A percentile compares a stretch with the other conserved stretches of the same genome.
Evolutionary conservation across 1,140 invertebrate species (phyloP).

Genomic region (Plectrocnemia conspersa): DNA sequence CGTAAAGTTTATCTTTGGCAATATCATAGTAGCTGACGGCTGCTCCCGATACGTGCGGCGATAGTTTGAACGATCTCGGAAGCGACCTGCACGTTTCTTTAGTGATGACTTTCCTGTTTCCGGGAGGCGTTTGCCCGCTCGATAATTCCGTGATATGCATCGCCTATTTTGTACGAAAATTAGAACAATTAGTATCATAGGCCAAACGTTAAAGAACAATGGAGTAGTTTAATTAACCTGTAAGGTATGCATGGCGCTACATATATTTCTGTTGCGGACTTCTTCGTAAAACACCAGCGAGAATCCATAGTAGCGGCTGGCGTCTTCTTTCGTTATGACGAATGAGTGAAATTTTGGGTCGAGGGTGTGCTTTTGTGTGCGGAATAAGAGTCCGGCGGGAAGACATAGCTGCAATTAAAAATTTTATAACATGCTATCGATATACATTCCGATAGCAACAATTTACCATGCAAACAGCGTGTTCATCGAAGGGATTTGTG

Average conservation of each 20-base stretch:
- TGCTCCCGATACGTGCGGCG: conserved; percentile 66
- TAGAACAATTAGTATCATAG: conserved; percentile 39
- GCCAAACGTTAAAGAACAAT: not conserved
- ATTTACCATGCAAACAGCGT: conserved; percentile 91
- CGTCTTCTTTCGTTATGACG: conserved; percentile 95
- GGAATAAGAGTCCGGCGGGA: conserved; percentile 88
- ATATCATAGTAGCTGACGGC: conserved; percentile 87
- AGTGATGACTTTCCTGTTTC: conserved; percentile 51
- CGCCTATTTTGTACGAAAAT: no score
- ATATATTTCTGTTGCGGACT: conserved; percentile 85
- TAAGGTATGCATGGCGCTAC: conserved; percentile 89
- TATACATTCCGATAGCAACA: conserved; percentile 10
- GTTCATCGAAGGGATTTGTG: conserved; percentile 90
- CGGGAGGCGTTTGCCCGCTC: conserved; percentile 66
- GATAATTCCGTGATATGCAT: conserved; percentile 90
- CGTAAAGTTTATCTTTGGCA: conserved; percentile 87
- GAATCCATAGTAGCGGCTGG: conserved; percentile 88
- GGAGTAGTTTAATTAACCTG: conserved; percentile 54
- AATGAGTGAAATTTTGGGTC: conserved; percentile 94
- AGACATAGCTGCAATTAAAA: conserved; percentile 74
- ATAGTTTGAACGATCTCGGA: conserved; percentile 82
- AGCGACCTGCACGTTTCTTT: conserved; percentile 70
- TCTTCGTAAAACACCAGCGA: conserved; percentile 94
- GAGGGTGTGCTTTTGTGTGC: conserved; percentile 87
- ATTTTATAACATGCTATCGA: not conserved